phyloP scores from a whole-genome alignment of 2,888 invertebrate species.

The Sphaerophoria rueppellii region DNA sequence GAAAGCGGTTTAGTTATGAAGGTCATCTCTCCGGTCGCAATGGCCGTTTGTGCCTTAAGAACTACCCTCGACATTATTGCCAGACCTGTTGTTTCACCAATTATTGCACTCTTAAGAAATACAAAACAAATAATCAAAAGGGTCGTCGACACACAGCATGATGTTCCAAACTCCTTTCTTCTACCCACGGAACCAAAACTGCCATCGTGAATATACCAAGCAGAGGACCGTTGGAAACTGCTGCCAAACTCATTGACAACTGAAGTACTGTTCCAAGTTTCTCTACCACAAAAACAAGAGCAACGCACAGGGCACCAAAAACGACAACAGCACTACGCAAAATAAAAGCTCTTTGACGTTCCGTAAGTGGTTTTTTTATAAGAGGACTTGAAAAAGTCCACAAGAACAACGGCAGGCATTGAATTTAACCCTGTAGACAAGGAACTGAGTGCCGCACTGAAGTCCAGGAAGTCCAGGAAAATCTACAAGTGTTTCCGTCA shows the following conservation, averaged over 20 bases:
- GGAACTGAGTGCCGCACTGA: constrained; percentile 94
- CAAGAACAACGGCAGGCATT: constrained; percentile 88
- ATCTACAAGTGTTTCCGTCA: constrained; percentile 91
- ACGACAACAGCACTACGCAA: constrained; percentile 87
- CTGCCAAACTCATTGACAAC: constrained; percentile 85
- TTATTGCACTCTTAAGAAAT: constrained; percentile 83
- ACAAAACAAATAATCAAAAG: constrained; percentile 5
- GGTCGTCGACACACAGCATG: constrained; percentile 25
- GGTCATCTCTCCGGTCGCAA: constrained; percentile 82
- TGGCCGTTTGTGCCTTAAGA: constrained; percentile 83
- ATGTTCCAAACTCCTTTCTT: constrained; percentile 81
- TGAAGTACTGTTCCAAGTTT: constrained; percentile 88
- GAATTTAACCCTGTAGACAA: constrained; percentile 91
- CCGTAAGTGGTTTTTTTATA: constrained; percentile 83
- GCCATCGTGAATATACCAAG: constrained; percentile 88
- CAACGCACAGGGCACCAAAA: constrained; percentile 86
- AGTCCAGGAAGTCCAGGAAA: constrained; percentile 92
- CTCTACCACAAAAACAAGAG: constrained; percentile 86
- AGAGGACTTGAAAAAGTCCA: constrained; percentile 87
- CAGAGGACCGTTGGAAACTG: constrained; percentile 87
- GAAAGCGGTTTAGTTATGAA: constrained; percentile 83
- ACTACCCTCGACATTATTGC: constrained; percentile 84
- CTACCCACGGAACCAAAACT: constrained; percentile 87
- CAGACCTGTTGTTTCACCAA: constrained; percentile 83
- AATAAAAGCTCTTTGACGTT: constrained; percentile 84